These are phyloP conservation scores for Aromia moschata DNA, from an alignment of 2,888 invertebrate genomes.

Conservation along the genomic window DNA sequence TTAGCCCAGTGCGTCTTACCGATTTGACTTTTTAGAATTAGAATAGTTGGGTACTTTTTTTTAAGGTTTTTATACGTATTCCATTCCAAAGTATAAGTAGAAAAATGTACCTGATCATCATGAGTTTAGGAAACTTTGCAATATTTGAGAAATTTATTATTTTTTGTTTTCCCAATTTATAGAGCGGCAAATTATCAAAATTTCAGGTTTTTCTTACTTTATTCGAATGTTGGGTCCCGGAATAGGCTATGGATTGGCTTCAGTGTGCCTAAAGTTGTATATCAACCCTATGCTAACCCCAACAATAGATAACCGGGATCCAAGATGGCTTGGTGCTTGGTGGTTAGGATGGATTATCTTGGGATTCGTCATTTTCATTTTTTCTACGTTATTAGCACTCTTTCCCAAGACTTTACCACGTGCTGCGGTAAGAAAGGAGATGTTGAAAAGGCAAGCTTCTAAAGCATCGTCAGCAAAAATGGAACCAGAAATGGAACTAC, in stretches of 20 bases:
- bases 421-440: slow-evolving; percentile 68
- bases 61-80: no score
- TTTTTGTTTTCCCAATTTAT: no score
- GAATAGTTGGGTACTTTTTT: no score
- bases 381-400: slow-evolving; percentile 71
- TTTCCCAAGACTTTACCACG: slow-evolving; percentile 77
- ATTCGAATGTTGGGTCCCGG: slow-evolving; percentile 76
- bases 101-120: no score
- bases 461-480: slow-evolving; percentile 38
- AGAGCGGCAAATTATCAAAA: no score
- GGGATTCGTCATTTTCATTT: slow-evolving; percentile 67
- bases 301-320: slow-evolving; percentile 73
- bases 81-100: no score
- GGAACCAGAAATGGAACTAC: slow-evolving; percentile 53
- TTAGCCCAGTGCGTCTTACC: no score
- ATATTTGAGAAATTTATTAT: no score
- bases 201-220: slow-evolving; percentile 72
- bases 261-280: slow-evolving; percentile 72
- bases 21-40: no score
- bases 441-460: slow-evolving; percentile 49
- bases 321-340: slow-evolving; percentile 86
- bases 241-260: slow-evolving; percentile 73
- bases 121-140: no score
- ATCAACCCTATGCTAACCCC: slow-evolving; percentile 73
- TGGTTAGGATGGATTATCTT: slow-evolving; percentile 80